These are phyloP conservation scores for Elephantulus edwardii DNA, from an alignment of 2,113 vertebrate species.

Conservation along the genomic window DNA sequence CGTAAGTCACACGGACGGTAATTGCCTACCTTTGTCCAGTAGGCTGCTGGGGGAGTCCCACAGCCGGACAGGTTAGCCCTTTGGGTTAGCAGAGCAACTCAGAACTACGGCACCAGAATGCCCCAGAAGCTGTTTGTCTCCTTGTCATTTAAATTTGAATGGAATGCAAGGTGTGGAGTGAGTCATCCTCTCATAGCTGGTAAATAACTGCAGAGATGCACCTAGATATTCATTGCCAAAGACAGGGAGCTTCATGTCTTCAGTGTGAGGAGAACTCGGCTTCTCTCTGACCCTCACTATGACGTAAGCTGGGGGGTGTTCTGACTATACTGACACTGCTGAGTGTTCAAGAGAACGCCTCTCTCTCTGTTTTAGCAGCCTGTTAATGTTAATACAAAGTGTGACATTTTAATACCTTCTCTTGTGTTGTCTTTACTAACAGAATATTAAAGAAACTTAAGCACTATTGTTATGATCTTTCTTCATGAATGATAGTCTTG, in stretches of 20 bases:
- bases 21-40: no score
- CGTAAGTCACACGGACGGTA: no score
- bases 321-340: no score
- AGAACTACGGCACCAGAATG: no score
- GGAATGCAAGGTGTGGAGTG: neutral
- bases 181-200: neutral
- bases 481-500: no score
- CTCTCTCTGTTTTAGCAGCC: neutral
- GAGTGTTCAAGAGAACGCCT: neutral
- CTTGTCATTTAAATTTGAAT: slow-evolving; percentile 70
- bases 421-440: neutral
- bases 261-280: neutral
- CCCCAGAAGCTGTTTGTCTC: no score
- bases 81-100: no score
- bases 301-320: no score
- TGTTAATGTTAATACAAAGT: neutral
- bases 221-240: neutral
- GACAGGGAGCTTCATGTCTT: neutral
- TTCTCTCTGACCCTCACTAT: neutral
- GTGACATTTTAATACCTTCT: neutral
- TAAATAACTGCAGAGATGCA: neutral
- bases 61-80: no score
- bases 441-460: neutral
- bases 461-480: neutral
- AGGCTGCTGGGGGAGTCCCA: no score